These are phyloP conservation scores for Drosophila pseudotakahashii DNA, from an alignment of 2,888 invertebrate genomes.

Conservation along the genomic window DNA sequence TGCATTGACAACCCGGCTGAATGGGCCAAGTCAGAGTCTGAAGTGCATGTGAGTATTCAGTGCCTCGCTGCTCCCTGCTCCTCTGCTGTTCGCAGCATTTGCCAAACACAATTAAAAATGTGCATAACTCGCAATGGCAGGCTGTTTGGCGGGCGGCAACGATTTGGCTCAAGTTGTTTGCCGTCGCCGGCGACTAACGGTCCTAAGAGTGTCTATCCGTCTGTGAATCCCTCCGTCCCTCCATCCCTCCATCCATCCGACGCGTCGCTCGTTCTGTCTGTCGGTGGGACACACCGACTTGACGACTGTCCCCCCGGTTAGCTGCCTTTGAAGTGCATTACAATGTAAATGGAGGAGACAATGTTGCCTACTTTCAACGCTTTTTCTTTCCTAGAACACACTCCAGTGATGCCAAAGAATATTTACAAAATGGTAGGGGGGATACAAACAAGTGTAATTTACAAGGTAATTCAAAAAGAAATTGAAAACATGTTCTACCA, in stretches of 20 bases:
- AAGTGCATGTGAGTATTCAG: slow-evolving; percentile 42
- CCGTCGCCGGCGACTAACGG: slow-evolving; percentile 55
- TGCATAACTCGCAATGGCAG: slow-evolving; percentile 63
- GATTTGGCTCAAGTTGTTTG: slow-evolving; percentile 67
- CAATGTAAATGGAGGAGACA: slow-evolving; percentile 68
- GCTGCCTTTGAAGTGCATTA: slow-evolving; percentile 69
- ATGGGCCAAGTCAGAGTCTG: slow-evolving; percentile 30
- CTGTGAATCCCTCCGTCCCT: slow-evolving; percentile 19
- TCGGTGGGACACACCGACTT: slow-evolving; percentile 11
- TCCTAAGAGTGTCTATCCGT: slow-evolving; percentile 48
- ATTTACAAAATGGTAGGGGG: neutral
- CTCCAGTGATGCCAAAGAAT: slow-evolving; percentile 9
- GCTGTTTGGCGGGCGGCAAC: slow-evolving; percentile 33
- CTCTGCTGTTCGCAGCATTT: slow-evolving; percentile 50
- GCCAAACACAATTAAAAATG: slow-evolving; percentile 76
- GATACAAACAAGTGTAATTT: neutral
- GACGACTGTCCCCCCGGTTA: slow-evolving; percentile 45
- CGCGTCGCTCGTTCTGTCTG: neutral
- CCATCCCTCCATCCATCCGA: slow-evolving; percentile 9
- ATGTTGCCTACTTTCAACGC: slow-evolving; percentile 54
- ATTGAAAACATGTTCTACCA: neutral
- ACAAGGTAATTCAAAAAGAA: neutral
- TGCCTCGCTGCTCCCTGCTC: neutral
- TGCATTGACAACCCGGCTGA: slow-evolving; percentile 39
- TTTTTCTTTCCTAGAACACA: slow-evolving; percentile 22